Conservation (phyloP, 2,888 invertebrate genomes). For the Agrochola lota region DNA sequence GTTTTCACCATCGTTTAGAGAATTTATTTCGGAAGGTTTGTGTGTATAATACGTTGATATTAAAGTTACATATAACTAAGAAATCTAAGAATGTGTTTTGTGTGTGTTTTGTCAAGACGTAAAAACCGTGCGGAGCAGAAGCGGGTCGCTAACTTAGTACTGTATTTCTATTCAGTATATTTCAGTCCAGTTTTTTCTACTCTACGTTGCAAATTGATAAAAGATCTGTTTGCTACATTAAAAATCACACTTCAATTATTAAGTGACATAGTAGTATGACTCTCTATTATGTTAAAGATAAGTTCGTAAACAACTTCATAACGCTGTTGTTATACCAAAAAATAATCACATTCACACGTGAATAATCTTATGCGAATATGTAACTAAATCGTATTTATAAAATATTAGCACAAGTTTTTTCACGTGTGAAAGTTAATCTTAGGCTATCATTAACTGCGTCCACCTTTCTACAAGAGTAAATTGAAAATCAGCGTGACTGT, state of each 20-base stretch:
- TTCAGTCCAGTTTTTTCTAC: not conserved
- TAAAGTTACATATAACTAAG: too few relatives aligned
- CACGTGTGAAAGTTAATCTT: conserved; percentile 48
- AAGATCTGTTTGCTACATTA: not conserved
- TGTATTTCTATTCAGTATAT: too few relatives aligned
- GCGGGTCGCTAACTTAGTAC: too few relatives aligned
- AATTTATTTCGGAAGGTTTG: too few relatives aligned
- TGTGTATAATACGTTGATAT: too few relatives aligned
- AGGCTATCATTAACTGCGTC: conserved; percentile 37
- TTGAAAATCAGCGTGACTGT: conserved; percentile 50
- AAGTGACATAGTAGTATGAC: not conserved
- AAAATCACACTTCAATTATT: not conserved
- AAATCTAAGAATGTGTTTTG: too few relatives aligned
- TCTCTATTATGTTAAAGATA: not conserved
- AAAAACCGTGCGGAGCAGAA: too few relatives aligned
- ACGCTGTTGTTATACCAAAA: not conserved
- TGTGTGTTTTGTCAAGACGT: too few relatives aligned
- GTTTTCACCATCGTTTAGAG: too few relatives aligned
- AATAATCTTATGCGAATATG: not conserved
- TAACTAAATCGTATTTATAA: conserved; percentile 12
- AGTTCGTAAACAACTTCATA: too few relatives aligned
- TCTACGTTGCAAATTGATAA: not conserved
- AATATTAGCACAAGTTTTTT: conserved; percentile 15
- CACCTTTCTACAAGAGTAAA: conserved; percentile 50
- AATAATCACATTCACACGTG: not conserved